Evolutionary conservation across 2,888 invertebrate species (phyloP).

Genomic region (Apamea anceps): DNA sequence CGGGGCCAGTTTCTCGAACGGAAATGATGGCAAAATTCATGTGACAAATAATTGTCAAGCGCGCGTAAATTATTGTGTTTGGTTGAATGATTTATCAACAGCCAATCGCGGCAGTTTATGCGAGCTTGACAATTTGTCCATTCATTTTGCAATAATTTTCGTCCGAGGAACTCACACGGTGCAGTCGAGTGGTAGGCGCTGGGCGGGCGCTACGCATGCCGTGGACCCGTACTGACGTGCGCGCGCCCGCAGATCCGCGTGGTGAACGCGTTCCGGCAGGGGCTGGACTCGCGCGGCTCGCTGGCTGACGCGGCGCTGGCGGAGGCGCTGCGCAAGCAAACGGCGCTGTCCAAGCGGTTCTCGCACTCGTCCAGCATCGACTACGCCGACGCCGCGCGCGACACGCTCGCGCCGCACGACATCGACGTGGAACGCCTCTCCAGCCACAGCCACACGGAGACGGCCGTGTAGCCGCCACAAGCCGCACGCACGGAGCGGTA

Average conservation of each 20-base stretch:
- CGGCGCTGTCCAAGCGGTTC: slow-evolving; percentile 97
- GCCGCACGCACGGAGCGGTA: slow-evolving; percentile 60
- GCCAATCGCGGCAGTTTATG: not conserved
- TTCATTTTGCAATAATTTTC: not conserved
- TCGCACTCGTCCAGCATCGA: slow-evolving; percentile 97
- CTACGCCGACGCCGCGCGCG: slow-evolving; percentile 91
- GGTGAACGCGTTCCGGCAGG: slow-evolving; percentile 99
- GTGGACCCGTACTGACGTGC: slow-evolving; percentile 40
- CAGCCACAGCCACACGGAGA: slow-evolving; percentile 98
- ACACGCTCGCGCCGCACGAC: slow-evolving; percentile 96
- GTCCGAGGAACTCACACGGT: not conserved
- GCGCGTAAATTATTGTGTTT: not conserved
- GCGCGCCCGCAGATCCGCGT: slow-evolving; percentile 97
- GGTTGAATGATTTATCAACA: not conserved
- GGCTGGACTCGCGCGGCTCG: slow-evolving; percentile 98
- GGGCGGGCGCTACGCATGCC: slow-evolving; percentile 18
- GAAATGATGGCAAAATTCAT: not conserved
- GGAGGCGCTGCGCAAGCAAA: slow-evolving; percentile 98
- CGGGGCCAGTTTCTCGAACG: not conserved
- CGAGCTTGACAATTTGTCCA: not conserved
- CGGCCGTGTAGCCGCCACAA: slow-evolving; percentile 93
- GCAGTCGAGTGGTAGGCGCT: slow-evolving; percentile 35
- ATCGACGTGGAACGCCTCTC: slow-evolving; percentile 98
- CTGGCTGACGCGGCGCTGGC: slow-evolving; percentile 97
- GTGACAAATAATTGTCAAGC: not conserved